Base-by-base conservation (phyloP, 1,140 invertebrate species). In the Drosophila melanogaster region DNA sequence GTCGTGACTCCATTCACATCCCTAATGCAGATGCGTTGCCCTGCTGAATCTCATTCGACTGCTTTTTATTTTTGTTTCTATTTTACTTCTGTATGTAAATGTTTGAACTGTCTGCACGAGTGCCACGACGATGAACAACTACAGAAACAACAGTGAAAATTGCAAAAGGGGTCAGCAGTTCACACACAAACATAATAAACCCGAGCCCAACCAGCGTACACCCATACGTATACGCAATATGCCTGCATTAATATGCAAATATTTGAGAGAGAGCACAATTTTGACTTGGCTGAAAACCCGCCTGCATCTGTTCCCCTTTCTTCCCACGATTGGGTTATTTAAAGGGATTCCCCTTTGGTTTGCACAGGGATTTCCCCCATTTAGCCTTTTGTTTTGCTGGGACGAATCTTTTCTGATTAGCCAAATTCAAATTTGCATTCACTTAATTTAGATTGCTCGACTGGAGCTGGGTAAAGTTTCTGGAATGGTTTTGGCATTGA, bases 51-150 rank as follows among this genome's bases (percentile, higher is more conserved):
- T 46, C 30, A n/a, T 66, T 76, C 47, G 46, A 26, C 53, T 47
- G 47, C 38, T 79, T 44, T 44, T 67, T 57, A 22, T 40, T 41
- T 30, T 73, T 49, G 61, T 47, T 19, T 79, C 14, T 75, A 56
- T 50, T 56, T 37, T 55, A 60, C 55, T 59, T 81, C 76, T 87
- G 66, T 72, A 72, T 86, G 84, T 66, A 86, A 86, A 86, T 86
- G 83, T 86, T 86, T 87, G 79, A 86, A 79, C 79, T 87, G 83
- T 86, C 81, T 87, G 81, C 81, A 81, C 78, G 81, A 85, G 67
- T 70, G 78, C 60, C 69, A 81, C 49, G 41, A 79, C 60, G 79
- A 81, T 75, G 81, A 67, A 69, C 75, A 65, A 41, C 58, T 38
- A 14, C 71, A 73, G 50, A 17, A 71, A 58, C 74, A 75, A 30